Percentiles rank a stretch among this genome's conserved stretches.
Evolutionary conservation across 2,888 invertebrate species (phyloP).

Genomic region (Balanococcus diminutus): DNA sequence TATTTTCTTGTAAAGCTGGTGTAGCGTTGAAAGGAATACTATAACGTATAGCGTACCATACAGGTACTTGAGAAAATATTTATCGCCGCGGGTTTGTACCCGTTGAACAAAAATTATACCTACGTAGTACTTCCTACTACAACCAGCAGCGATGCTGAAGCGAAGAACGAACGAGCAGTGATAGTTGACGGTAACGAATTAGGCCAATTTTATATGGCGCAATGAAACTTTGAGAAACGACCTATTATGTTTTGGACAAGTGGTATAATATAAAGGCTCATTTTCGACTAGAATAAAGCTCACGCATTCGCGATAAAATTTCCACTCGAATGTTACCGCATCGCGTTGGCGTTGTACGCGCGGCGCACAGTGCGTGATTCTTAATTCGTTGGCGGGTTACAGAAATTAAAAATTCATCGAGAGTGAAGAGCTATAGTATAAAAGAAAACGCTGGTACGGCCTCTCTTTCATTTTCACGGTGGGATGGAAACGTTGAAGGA

Average conservation of each 20-base stretch:
- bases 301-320: conserved; percentile 4
- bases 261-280: conserved; percentile 26
- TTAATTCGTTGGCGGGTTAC: background rate
- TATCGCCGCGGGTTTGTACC: conserved; percentile 10
- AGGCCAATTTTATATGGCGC: conserved; percentile 30
- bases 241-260: conserved; percentile 33
- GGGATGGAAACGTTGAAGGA: background rate
- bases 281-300: conserved; percentile 9
- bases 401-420: conserved; percentile 13
- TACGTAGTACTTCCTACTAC: background rate
- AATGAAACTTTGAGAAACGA: conserved; percentile 31
- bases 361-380: background rate
- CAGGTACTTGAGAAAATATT: background rate
- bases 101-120: background rate
- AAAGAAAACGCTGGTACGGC: background rate
- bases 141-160: background rate
- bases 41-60: background rate
- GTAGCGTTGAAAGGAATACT: background rate
- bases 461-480: background rate
- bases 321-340: conserved; percentile 2
- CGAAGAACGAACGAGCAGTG: background rate
- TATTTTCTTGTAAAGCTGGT: background rate
- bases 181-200: conserved; percentile 40
- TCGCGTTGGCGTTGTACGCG: background rate
- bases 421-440: background rate